A percentile compares a stretch with the other conserved stretches of the same genome.
Conservation (phyloP, 2,888 invertebrate species). For the Dichetophora obliterata region DNA sequence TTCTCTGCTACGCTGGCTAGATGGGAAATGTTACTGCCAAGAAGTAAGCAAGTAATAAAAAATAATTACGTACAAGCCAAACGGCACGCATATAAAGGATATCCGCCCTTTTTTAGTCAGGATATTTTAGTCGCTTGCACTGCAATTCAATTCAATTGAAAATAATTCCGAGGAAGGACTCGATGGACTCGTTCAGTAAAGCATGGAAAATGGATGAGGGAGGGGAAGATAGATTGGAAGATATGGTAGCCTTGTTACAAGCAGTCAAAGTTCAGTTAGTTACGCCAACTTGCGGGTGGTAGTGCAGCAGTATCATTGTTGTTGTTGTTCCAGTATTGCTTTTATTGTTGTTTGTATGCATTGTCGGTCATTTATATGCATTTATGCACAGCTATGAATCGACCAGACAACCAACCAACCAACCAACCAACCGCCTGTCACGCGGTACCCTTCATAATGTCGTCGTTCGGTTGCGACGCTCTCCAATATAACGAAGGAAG, state of each 20-base stretch:
- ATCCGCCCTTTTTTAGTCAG: constrained; percentile 46
- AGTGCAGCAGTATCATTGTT: neutral
- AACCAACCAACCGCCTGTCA: neutral
- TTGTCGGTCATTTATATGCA: constrained; percentile 24
- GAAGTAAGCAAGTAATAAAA: constrained; percentile 26
- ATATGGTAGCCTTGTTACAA: no score
- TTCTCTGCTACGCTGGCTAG: no score
- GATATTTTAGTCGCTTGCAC: constrained; percentile 6
- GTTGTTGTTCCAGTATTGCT: neutral
- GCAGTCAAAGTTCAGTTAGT: no score
- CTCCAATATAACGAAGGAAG: neutral
- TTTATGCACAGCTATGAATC: neutral
- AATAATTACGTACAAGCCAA: constrained; percentile 32
- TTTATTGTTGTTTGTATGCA: neutral
- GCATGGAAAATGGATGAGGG: no score
- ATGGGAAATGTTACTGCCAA: neutral
- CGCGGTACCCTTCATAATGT: no score
- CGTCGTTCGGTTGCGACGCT: neutral
- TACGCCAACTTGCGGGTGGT: neutral
- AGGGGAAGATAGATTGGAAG: no score
- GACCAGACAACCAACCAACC: neutral
- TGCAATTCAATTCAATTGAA: constrained; percentile 32
- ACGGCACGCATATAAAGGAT: constrained; percentile 49
- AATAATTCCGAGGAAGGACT: neutral
- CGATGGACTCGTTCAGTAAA: no score